These are phyloP conservation scores for Pelmatolapia mariae DNA, from an alignment of 2,113 vertebrate species.

Conservation along the genomic window DNA sequence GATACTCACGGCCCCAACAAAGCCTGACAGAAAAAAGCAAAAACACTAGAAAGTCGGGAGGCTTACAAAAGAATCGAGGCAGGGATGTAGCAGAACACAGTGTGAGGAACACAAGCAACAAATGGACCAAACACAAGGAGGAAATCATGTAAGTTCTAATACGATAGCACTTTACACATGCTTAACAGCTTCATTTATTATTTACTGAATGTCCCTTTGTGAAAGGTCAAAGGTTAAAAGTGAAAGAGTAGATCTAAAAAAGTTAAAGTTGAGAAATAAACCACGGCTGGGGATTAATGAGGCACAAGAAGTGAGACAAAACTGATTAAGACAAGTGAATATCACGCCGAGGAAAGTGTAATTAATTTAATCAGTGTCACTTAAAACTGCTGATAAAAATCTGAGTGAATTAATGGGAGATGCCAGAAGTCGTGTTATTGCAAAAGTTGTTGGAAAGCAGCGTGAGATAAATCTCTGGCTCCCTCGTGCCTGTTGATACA, in stretches of 20 bases:
- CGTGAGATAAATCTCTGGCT: background rate
- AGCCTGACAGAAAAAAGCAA: background rate
- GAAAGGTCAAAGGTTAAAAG: background rate
- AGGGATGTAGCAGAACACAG: background rate
- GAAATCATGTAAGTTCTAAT: background rate
- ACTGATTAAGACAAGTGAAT: background rate
- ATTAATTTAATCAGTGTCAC: slow-evolving; percentile 17
- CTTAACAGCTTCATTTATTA: background rate
- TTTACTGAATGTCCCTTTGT: rapidly evolving
- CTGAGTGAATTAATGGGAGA: background rate
- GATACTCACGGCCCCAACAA: background rate
- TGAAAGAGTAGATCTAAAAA: too few species aligned
- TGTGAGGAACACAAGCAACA: rapidly evolving
- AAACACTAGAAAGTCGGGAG: rapidly evolving
- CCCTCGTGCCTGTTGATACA: background rate
- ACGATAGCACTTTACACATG: background rate
- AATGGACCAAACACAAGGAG: background rate
- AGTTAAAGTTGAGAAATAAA: background rate
- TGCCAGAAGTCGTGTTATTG: background rate
- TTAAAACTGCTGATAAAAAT: background rate
- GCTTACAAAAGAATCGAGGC: background rate
- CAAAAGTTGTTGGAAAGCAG: background rate
- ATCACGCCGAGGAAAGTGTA: background rate
- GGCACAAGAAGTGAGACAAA: background rate
- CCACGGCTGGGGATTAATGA: rapidly evolving